phyloP scores from a whole-genome alignment of 2,113 vertebrate species.

The Aix galericulata region DNA sequence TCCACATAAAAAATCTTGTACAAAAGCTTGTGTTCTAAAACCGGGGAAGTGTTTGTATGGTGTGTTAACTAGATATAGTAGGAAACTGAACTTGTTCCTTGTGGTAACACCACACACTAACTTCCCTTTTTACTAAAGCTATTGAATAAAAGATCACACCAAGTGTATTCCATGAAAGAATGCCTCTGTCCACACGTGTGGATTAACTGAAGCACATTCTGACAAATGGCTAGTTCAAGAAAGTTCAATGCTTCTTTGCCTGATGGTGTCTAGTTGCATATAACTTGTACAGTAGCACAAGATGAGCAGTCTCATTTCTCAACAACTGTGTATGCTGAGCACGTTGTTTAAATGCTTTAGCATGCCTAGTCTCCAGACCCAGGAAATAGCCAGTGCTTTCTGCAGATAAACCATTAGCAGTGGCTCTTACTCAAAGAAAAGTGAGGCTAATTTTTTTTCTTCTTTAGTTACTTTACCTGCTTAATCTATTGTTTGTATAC shows the following conservation, averaged over 20 bases:
- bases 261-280: background rate
- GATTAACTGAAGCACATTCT: background rate
- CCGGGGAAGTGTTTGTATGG: background rate
- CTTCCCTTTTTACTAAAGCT: background rate
- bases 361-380: background rate
- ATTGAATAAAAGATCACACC: background rate
- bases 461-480: background rate
- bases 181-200: background rate
- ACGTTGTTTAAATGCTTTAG: background rate
- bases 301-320: background rate
- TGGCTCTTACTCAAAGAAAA: background rate
- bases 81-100: background rate
- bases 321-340: background rate
- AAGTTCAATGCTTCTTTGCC: background rate
- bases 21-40: background rate
- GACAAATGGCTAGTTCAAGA: background rate
- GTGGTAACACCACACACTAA: background rate
- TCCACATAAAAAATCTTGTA: background rate
- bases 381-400: background rate
- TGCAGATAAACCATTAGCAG: background rate
- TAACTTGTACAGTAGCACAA: background rate
- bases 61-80: background rate
- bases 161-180: background rate
- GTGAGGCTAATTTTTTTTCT: background rate
- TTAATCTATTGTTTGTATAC: background rate